phyloP scores from a whole-genome alignment of 2,797 vertebrate genomes.

The Sparidentex hasta region DNA sequence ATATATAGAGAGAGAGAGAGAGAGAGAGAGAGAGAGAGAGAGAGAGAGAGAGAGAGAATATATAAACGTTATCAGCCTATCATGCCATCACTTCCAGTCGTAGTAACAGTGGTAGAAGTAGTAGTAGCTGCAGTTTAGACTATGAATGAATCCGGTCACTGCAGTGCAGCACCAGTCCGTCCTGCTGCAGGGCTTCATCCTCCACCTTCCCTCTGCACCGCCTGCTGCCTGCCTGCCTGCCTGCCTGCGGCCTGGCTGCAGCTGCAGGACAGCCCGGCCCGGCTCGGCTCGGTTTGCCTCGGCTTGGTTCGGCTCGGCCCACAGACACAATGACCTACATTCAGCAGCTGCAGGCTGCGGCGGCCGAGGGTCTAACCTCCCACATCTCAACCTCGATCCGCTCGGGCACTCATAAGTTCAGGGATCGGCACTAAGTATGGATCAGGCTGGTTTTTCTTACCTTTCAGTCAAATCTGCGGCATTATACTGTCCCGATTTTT shows the following conservation, averaged over 20 bases:
- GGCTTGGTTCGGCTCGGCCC: conserved; percentile 67
- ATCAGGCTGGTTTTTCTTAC: conserved; percentile 60
- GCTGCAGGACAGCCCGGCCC: conserved; percentile 50
- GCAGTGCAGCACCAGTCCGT: conserved; percentile 18
- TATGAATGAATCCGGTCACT: not conserved
- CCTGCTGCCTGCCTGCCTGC: conserved; percentile 10
- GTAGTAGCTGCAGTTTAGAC: not conserved
- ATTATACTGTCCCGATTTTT: conserved; percentile 52
- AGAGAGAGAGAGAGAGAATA: too few species aligned
- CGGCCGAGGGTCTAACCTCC: conserved; percentile 27
- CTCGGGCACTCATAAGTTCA: conserved; percentile 34
- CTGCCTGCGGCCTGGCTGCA: conserved; percentile 56
- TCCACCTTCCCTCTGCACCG: conserved; percentile 31
- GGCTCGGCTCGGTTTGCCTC: conserved; percentile 25
- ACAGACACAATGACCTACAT: conserved; percentile 82
- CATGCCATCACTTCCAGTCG: not conserved
- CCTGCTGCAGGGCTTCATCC: conserved; percentile 45
- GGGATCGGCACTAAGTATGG: conserved; percentile 29
- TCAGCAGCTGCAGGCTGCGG: conserved; percentile 49
- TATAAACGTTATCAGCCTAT: not conserved
- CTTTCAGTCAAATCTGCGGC: conserved; percentile 70
- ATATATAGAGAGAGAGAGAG: too few species aligned
- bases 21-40: too few species aligned
- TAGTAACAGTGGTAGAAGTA: too few species aligned
- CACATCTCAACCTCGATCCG: conserved; percentile 6